Evolutionary conservation across 37 sponge, comb jelly and placozoan genomes (phyloP).

Genomic region (Aplysina aerophoba): DNA sequence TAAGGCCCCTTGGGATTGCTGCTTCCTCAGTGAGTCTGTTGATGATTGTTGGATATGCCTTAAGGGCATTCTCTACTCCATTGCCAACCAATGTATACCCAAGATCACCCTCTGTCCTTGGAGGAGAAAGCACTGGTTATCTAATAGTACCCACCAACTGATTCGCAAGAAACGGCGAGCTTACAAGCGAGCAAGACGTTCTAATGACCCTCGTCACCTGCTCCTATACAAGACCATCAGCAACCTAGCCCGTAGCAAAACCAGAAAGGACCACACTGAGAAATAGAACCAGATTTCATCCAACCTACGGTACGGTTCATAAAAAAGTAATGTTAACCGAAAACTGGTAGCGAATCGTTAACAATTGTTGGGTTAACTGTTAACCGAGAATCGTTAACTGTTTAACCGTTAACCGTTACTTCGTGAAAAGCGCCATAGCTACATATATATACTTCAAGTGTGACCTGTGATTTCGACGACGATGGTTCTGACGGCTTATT

Average conservation of each 20-base stretch:
- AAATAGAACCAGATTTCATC: too few relatives aligned
- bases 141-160: not conserved
- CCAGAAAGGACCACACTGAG: slow-evolving; percentile 15
- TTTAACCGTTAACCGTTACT: too few relatives aligned
- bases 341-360: too few relatives aligned
- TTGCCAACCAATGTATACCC: not conserved
- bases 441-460: too few relatives aligned
- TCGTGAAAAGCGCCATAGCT: too few relatives aligned
- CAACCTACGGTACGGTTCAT: too few relatives aligned
- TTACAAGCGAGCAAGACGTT: not conserved
- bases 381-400: too few relatives aligned
- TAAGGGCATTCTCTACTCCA: not conserved
- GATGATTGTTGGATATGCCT: not conserved
- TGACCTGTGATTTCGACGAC: too few relatives aligned
- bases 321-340: too few relatives aligned
- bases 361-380: too few relatives aligned
- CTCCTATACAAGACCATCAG: not conserved
- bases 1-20: not conserved
- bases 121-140: not conserved
- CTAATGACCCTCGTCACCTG: not conserved
- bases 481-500: too few relatives aligned
- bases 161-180: slow-evolving; percentile 14
- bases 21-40: not conserved
- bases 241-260: not conserved
- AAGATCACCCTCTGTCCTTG: not conserved